Conservation (phyloP, 30 jellyfish, hydroid and myxozoan species). For the Mastigias papua region DNA sequence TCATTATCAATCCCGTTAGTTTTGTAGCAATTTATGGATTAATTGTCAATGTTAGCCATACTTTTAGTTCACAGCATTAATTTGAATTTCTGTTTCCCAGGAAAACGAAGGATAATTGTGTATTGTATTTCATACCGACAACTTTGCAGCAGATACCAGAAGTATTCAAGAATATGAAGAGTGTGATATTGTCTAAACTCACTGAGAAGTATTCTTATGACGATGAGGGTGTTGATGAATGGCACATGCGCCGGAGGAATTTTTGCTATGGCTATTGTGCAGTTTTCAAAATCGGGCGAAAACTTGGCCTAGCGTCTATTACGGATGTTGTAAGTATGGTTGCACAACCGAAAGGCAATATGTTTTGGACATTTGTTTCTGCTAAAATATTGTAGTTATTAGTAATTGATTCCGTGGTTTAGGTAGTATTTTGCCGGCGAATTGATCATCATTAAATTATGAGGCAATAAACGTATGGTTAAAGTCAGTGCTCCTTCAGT, state of each 20-base stretch:
- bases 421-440: no score
- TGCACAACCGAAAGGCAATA: no score
- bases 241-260: slow-evolving; percentile 1
- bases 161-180: not conserved
- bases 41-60: no score
- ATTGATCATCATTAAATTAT: no score
- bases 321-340: not conserved
- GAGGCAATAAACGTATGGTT: no score
- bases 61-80: no score
- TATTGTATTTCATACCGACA: slow-evolving; percentile 63
- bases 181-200: not conserved
- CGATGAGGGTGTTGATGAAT: not conserved
- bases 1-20: no score
- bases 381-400: no score
- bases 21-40: no score
- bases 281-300: slow-evolving; percentile 55
- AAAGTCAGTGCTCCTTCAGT: no score
- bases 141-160: slow-evolving; percentile 50
- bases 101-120: slow-evolving; percentile 40
- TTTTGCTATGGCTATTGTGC: slow-evolving; percentile 60
- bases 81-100: slow-evolving; percentile 6
- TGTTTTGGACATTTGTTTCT: no score
- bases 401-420: no score
- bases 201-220: not conserved
- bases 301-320: slow-evolving; percentile 1